Conservation (phyloP, 1,140 invertebrate species). For the Drosophila neocordata region DNA sequence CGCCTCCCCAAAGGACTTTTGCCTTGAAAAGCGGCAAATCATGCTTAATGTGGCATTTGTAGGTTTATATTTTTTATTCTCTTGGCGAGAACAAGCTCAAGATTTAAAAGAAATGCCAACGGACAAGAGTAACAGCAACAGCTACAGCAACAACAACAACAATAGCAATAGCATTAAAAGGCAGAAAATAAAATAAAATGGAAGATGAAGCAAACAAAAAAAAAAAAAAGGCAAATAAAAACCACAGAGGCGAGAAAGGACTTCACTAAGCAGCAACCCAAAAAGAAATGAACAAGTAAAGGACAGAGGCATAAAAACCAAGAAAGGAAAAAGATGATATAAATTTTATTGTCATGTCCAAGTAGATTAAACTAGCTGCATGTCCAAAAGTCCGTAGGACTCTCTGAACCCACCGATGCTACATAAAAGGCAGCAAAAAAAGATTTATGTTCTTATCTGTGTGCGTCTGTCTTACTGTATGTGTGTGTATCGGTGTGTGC, state of each 20-base stretch:
- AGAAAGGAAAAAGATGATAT: conserved; percentile 69
- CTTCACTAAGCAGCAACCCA: conserved; percentile 71
- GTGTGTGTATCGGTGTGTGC: conserved; percentile 18
- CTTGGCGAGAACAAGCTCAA: conserved; percentile 58
- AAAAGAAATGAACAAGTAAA: conserved; percentile 1
- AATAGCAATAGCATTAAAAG: conserved; percentile 65
- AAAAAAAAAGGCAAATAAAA: conserved; percentile 68
- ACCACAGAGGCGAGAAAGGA: conserved; percentile 73
- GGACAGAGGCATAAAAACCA: conserved; percentile 8
- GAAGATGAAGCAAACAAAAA: conserved; percentile 18
- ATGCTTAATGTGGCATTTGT: conserved; percentile 80
- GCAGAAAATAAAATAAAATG: conserved; percentile 72
- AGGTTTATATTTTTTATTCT: conserved; percentile 62
- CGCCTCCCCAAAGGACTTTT: conserved; percentile 51
- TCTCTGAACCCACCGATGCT: conserved; percentile 40
- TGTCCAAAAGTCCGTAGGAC: conserved; percentile 25
- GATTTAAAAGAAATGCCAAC: conserved; percentile 69
- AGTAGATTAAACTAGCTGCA: conserved; percentile 81
- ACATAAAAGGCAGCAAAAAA: conserved; percentile 52
- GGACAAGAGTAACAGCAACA: conserved; percentile 46
- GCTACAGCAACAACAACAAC: conserved; percentile 31
- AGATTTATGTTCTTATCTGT: conserved; percentile 57
- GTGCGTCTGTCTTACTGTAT: conserved; percentile 20
- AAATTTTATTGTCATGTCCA: conserved; percentile 81
- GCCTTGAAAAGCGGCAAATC: conserved; percentile 75